These are phyloP conservation scores for Acyrthosiphon pisum DNA, from an alignment of 1,140 invertebrate species.

Conservation along the genomic window DNA sequence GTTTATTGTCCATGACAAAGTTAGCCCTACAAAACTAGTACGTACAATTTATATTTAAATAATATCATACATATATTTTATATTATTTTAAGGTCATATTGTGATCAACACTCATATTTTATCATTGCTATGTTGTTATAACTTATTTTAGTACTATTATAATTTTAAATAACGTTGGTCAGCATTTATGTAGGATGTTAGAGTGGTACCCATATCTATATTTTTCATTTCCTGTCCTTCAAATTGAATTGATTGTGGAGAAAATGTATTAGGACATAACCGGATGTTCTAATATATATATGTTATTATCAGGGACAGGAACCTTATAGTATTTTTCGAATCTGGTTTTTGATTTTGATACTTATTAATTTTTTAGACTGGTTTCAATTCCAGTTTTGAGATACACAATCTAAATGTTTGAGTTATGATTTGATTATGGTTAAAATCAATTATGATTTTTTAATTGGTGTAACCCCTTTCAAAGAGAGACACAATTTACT, in stretches of 20 bases:
- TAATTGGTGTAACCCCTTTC: neutral
- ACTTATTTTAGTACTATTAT: constrained; percentile 24
- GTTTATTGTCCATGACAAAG: constrained; percentile 76
- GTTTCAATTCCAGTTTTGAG: neutral
- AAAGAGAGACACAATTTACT: too few relatives aligned
- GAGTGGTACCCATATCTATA: constrained; percentile 28
- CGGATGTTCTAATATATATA: constrained; percentile 47
- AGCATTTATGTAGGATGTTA: constrained; percentile 35
- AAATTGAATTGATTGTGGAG: constrained; percentile 54
- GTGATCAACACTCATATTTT: neutral
- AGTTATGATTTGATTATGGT: too few relatives aligned
- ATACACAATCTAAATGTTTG: neutral
- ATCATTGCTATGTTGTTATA: constrained; percentile 55
- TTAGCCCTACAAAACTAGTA: constrained; percentile 73
- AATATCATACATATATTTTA: neutral
- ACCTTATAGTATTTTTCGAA: neutral
- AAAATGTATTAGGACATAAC: constrained; percentile 38
- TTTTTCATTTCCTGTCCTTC: constrained; percentile 51
- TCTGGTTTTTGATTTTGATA: neutral
- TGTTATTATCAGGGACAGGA: neutral
- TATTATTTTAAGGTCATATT: constrained; percentile 4
- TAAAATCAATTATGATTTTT: too few relatives aligned
- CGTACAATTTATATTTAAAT: constrained; percentile 61
- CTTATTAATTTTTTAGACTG: neutral
- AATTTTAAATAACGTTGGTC: constrained; percentile 32